Evolutionary conservation across 53 echinoderm and acorn worm genomes (phyloP), one percentile per base, ranked within the genome.

Genomic region (Patiria pectinifera): DNA sequence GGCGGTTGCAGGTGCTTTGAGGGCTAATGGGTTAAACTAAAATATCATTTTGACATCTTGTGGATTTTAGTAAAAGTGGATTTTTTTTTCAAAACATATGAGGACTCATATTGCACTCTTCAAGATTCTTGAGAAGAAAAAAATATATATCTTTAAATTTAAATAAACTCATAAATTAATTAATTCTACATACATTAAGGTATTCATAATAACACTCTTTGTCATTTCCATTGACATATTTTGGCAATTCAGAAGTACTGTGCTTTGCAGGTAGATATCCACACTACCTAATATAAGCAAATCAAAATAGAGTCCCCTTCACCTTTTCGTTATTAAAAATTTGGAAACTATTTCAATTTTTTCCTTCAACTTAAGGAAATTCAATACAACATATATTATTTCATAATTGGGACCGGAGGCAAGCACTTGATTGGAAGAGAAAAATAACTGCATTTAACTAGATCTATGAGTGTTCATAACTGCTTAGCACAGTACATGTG

Each of bases 401-500:
- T 16, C 25, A 78, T 44, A 79, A 22, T 0, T 60, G 59, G 84
- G 84, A 63, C 62, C 9, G 66, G 84, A 84, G 24, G 84, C 84
- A 84, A 84, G 84, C 84, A 84, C 6, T 26, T 43, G 11, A 83
- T 21, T 19, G 9, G 9, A 83, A 83, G 16, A 60, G 3, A 15
- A 45, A 79, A 79, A 45, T 12, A 44, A 48, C 45, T 11, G 46
- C 46, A 47, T 46, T n/a, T 26, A 45, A 16, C 19, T 46, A 79
- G 16, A 79, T 79, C 48, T 79, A 45, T n/a, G 1, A 44, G 24
- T 45, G 7, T 53, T 2, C 53, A 53, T 87, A 53, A 78, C 88
- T 78, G 62, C 78, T 5, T 18, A 60, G 88, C 78, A 88, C 78
- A 88, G 87, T 59, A 63, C 84, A 9, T 48, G 12, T 19, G 59